A percentile compares a stretch with the other conserved stretches of the same genome.
These are phyloP conservation scores for Glyptemys insculpta DNA, from an alignment of 2,797 vertebrate genomes.

Conservation along the genomic window DNA sequence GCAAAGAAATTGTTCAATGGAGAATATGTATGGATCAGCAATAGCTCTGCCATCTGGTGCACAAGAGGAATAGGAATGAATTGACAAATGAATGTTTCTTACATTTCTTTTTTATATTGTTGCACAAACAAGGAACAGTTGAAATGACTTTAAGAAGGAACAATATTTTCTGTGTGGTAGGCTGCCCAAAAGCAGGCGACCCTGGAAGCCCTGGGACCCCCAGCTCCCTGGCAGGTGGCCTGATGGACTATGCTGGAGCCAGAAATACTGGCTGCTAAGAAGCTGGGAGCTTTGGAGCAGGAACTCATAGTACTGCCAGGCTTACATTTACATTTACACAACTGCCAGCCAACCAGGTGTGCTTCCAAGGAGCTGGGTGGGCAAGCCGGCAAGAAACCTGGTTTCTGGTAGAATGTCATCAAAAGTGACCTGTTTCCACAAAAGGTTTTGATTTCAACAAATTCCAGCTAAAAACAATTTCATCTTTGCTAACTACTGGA, in stretches of 20 bases:
- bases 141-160: not conserved
- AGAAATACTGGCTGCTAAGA: not conserved
- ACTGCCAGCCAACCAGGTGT: not conserved
- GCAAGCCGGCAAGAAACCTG: not conserved
- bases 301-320: accelerated
- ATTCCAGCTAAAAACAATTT: not conserved
- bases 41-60: not conserved
- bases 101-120: not conserved
- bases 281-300: not conserved
- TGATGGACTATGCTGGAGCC: not conserved
- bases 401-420: not conserved
- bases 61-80: not conserved
- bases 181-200: not conserved
- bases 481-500: not conserved
- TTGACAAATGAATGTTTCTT: not conserved
- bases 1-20: not conserved
- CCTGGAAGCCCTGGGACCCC: not conserved
- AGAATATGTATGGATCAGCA: accelerated
- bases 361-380: not conserved
- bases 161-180: not conserved
- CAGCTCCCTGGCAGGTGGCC: not conserved
- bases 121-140: not conserved
- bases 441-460: not conserved
- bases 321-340: not conserved
- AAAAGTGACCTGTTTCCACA: not conserved